Conservation (phyloP, 2,113 vertebrate genomes). For the Dascyllus trimaculatus region DNA sequence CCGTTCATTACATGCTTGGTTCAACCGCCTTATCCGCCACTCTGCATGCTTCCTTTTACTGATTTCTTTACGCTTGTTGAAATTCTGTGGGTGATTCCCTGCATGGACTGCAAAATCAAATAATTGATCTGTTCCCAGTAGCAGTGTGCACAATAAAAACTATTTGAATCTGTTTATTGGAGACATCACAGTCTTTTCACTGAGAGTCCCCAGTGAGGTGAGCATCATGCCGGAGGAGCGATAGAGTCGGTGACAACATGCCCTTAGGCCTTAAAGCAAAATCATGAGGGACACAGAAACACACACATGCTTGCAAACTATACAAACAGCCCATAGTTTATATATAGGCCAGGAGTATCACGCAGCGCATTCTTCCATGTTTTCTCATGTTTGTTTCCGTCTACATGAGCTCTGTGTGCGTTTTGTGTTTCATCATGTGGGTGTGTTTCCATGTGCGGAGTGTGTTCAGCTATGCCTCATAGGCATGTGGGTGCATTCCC, state of each 20-base stretch:
- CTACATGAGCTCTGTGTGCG: slow-evolving; percentile 41
- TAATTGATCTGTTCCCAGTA: slow-evolving; percentile 26
- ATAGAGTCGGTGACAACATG: background rate
- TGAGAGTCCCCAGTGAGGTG: background rate
- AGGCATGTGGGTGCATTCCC: slow-evolving; percentile 69
- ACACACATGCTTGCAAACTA: slow-evolving; percentile 13
- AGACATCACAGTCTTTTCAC: background rate
- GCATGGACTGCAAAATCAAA: slow-evolving; percentile 25
- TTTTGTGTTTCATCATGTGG: slow-evolving; percentile 47
- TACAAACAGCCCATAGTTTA: slow-evolving; percentile 29
- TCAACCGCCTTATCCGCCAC: slow-evolving; percentile 6
- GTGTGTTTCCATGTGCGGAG: slow-evolving; percentile 28
- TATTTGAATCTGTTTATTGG: background rate
- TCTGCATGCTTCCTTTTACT: slow-evolving; percentile 3
- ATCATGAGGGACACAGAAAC: slow-evolving; percentile 4
- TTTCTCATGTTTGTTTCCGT: slow-evolving; percentile 41
- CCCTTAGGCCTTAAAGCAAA: slow-evolving; percentile 7
- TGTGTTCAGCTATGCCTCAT: slow-evolving; percentile 41
- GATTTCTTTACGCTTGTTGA: background rate
- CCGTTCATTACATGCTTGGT: background rate
- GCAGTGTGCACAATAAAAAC: slow-evolving; percentile 9
- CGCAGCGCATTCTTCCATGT: slow-evolving; percentile 22
- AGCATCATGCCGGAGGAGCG: background rate
- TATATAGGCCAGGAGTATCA: slow-evolving; percentile 49
- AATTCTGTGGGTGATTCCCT: slow-evolving; percentile 12